Conservation (phyloP, 2,888 invertebrate species). For the Panorpa germanica region DNA sequence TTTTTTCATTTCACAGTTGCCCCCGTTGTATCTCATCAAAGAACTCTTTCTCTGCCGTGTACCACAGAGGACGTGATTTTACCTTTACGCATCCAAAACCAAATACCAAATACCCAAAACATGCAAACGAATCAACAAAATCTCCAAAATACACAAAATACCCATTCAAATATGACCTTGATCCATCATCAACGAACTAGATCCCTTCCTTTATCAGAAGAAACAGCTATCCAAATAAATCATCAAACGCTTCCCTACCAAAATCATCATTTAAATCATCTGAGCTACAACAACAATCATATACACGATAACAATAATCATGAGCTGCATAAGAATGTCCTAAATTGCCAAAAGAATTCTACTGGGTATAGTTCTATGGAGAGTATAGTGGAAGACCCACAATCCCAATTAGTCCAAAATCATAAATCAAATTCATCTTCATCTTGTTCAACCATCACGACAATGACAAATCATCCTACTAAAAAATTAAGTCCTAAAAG, state of each 20-base stretch:
- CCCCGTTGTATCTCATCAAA: no score
- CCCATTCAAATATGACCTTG: not conserved
- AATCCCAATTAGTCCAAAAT: no score
- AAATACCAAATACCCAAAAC: not conserved
- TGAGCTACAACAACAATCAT: conserved; percentile 12
- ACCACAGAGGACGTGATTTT: no score
- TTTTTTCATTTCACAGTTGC: no score
- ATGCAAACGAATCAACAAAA: not conserved
- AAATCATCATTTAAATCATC: conserved; percentile 6
- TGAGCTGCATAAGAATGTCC: conserved; percentile 15
- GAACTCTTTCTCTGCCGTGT: conserved; percentile 50
- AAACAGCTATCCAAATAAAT: conserved; percentile 19
- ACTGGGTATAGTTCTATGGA: conserved; percentile 11
- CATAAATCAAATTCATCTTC: no score
- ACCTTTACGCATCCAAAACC: no score
- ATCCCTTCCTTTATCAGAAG: conserved; percentile 45
- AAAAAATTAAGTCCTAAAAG: no score
- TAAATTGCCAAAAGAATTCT: not conserved
- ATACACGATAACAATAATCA: conserved; percentile 7
- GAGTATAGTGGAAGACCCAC: conserved; percentile 8
- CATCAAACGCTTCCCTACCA: no score
- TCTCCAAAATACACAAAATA: not conserved
- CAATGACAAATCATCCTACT: no score
- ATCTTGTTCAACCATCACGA: no score
- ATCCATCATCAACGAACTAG: conserved; percentile 41